Evolutionary conservation across 2,113 vertebrate species (phyloP).

Genomic region (Entomyzon cyanotis): DNA sequence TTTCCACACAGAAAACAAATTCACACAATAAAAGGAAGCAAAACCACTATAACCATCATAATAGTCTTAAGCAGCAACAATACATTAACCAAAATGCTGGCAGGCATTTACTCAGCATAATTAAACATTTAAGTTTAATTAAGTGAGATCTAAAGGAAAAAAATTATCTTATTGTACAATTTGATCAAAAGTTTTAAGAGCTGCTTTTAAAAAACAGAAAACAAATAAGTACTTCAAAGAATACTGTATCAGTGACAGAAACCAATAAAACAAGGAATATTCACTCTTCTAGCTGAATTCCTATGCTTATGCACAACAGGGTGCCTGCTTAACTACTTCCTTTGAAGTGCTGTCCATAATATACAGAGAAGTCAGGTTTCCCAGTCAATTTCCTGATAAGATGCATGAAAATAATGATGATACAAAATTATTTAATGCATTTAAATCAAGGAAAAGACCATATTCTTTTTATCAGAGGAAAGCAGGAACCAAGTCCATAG

Average conservation of each 20-base stretch:
- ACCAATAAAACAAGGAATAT: slow-evolving; percentile 37
- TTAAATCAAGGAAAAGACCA: not conserved
- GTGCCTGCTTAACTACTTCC: slow-evolving; percentile 42
- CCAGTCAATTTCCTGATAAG: not conserved
- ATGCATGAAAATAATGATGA: not conserved
- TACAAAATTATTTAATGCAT: not conserved
- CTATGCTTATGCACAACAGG: not conserved
- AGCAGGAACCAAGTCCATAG: not conserved
- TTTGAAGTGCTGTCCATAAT: not conserved
- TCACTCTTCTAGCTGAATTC: not conserved
- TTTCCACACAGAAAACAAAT: not conserved
- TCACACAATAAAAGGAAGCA: not conserved
- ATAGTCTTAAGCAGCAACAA: not conserved
- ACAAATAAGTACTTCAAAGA: slow-evolving; percentile 22
- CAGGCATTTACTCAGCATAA: not conserved
- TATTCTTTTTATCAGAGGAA: not conserved
- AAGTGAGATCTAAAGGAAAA: not conserved
- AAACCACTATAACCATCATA: not conserved
- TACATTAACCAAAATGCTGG: not conserved
- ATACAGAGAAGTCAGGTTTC: not conserved
- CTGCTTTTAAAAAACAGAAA: slow-evolving; percentile 30
- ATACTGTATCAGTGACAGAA: slow-evolving; percentile 20
- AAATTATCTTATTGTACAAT: not conserved
- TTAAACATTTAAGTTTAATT: not conserved
- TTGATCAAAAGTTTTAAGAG: slow-evolving; percentile 24